Evolutionary conservation across 2,888 invertebrate genomes (phyloP), one percentile per base, ranked within the genome.

Genomic region (Unio pictorum): DNA sequence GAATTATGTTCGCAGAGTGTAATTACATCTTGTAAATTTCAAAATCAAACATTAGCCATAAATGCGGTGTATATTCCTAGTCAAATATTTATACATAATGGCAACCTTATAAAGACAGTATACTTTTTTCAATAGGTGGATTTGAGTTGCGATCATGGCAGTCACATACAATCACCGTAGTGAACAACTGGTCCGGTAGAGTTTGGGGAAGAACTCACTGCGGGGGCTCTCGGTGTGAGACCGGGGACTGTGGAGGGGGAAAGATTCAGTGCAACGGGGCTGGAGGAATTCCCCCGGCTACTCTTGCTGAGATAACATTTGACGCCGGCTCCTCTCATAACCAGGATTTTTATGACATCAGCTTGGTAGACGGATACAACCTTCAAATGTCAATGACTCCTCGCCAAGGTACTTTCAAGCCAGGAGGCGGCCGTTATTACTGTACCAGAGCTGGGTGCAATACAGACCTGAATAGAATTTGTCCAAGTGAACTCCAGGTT

Each of bases 311-410:
- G 64, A 75, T 78, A 18, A 80, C 76, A 1, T 74, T 77, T 54
- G 74, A 75, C 61, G 72, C 65, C 30, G 65, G 65, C 55, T 87
- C 85, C 57, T 88, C 55, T 3, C 54, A 61, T 20, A 67, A 89
- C 54, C 79, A 87, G 68, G 91, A 92, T 81, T 91, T 88, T 83
- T 92, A 92, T 80, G 91, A 91, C 75, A 85, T 92, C 67, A 91
- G 91, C n/a, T 82, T 91, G 58, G 92, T 91, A 30, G 92, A 92
- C 83, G 92, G 92, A 8, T 92, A 90, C 86, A 92, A 91, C 77
- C 72, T 90, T 11, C 70, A 64, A 23, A 66, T 80, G 74, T 67
- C 70, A 6, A 76, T 81, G 66, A 28, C 45, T 7, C 81, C 77
- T 2, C 28, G 23, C 15, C 15, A 45, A 26, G 71, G 71, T 34